These are phyloP conservation scores for Teinopalpus imperialis DNA, from an alignment of 2,888 invertebrate species.

Conservation along the genomic window DNA sequence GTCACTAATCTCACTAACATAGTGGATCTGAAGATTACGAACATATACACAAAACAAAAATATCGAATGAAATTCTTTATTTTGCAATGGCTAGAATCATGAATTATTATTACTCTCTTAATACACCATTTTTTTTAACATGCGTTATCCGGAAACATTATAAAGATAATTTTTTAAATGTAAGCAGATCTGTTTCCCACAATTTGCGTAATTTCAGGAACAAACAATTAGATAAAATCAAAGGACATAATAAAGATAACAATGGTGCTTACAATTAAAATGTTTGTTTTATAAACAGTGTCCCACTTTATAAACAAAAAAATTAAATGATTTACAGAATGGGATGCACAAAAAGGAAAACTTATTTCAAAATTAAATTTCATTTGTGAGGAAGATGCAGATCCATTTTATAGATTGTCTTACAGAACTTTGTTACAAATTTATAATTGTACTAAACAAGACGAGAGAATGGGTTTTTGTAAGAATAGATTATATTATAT, in stretches of 20 bases:
- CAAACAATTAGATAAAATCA: not conserved
- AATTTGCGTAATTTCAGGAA: not conserved
- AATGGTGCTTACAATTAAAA: too few relatives aligned
- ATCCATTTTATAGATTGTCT: constrained; percentile 75
- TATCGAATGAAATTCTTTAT: too few relatives aligned
- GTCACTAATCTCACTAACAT: too few relatives aligned
- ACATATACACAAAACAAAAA: too few relatives aligned
- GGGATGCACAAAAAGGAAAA: constrained; percentile 50
- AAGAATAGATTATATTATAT: constrained; percentile 83
- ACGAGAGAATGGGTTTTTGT: constrained; percentile 59
- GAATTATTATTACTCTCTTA: too few relatives aligned
- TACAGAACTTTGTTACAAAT: constrained; percentile 53
- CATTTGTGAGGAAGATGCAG: constrained; percentile 69
- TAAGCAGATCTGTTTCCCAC: not conserved
- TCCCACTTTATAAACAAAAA: too few relatives aligned
- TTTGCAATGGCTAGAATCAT: too few relatives aligned
- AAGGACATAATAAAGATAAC: not conserved
- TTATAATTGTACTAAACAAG: constrained; percentile 56
- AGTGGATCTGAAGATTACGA: too few relatives aligned
- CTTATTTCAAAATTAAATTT: constrained; percentile 66
- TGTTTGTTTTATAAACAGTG: too few relatives aligned
- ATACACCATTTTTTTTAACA: constrained; percentile 13
- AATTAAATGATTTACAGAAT: constrained; percentile 38
- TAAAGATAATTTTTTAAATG: not conserved
- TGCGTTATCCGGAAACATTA: not conserved